Percentiles rank a stretch among this genome's conserved stretches.
Conservation (phyloP, 1,140 invertebrate genomes). For the Drosophila pectinifera region DNA sequence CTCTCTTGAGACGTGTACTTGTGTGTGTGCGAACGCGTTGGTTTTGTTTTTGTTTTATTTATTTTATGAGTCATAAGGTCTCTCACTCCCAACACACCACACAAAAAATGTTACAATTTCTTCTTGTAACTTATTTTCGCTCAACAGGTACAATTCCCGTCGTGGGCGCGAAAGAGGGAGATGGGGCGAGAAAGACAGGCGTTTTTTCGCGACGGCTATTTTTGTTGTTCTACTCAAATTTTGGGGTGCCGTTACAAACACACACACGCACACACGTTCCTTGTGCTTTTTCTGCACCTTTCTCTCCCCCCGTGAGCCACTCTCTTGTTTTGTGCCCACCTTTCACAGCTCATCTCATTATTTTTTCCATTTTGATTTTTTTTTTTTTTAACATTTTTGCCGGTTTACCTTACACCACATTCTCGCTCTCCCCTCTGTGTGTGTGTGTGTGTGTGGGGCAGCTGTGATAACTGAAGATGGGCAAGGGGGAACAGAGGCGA, state of each 20-base stretch:
- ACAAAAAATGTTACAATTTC: constrained; percentile 47
- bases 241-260: constrained; percentile 50
- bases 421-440: constrained; percentile 17
- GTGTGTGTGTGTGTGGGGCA: constrained; percentile 56
- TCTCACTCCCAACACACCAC: constrained; percentile 19
- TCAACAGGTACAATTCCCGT: constrained; percentile 73
- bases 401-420: constrained; percentile 71
- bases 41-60: constrained; percentile 64
- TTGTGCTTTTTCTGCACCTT: constrained; percentile 1
- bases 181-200: constrained; percentile 23
- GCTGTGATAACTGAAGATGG: constrained; percentile 58
- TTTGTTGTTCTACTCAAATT: constrained; percentile 49
- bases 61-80: constrained; percentile 69
- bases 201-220: constrained; percentile 48
- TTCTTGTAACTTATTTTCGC: constrained; percentile 67
- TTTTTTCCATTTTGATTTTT: constrained; percentile 47
- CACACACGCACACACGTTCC: constrained; percentile 18
- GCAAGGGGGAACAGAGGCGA: constrained; percentile 10
- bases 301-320: constrained; percentile 26
- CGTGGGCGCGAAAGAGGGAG: constrained; percentile 45
- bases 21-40: constrained; percentile 46
- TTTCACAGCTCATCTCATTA: constrained; percentile 67
- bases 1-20: constrained; percentile 15
- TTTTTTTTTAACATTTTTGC: constrained; percentile 62
- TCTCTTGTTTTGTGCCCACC: constrained; percentile 28